Percentiles rank a stretch among this genome's conserved stretches.
Evolutionary conservation across 2,888 invertebrate genomes (phyloP).

Genomic region (Bombylius major): DNA sequence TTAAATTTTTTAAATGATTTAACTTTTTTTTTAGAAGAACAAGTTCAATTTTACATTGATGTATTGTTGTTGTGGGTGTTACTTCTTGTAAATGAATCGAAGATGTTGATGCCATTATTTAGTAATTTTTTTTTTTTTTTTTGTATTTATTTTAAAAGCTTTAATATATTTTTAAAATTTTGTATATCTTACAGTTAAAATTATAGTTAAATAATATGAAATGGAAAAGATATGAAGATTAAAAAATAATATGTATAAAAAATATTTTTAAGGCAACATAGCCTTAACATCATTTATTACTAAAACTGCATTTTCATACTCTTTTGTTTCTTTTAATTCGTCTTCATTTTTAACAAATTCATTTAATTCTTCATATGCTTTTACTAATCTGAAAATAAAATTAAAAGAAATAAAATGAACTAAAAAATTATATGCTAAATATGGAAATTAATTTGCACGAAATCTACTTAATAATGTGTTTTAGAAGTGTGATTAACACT

Average conservation of each 20-base stretch:
- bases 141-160: background rate
- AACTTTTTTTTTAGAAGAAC: background rate
- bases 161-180: no score
- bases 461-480: no score
- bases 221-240: no score
- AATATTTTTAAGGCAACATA: conserved; percentile 21
- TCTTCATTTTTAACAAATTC: conserved; percentile 57
- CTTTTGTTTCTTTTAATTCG: conserved; percentile 62
- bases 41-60: background rate
- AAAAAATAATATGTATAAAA: no score
- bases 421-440: background rate
- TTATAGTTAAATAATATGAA: no score
- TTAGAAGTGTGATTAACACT: no score
- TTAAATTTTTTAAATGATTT: background rate
- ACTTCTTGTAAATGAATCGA: background rate
- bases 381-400: conserved; percentile 42
- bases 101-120: background rate
- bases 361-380: conserved; percentile 66
- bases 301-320: conserved; percentile 54
- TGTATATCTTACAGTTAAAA: no score
- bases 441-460: no score
- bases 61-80: background rate
- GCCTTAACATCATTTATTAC: conserved; percentile 52
- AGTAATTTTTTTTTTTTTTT: background rate
- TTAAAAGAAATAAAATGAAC: background rate